phyloP scores from a whole-genome alignment of 2,797 vertebrate species.

The Chiroxiphia lanceolata region DNA sequence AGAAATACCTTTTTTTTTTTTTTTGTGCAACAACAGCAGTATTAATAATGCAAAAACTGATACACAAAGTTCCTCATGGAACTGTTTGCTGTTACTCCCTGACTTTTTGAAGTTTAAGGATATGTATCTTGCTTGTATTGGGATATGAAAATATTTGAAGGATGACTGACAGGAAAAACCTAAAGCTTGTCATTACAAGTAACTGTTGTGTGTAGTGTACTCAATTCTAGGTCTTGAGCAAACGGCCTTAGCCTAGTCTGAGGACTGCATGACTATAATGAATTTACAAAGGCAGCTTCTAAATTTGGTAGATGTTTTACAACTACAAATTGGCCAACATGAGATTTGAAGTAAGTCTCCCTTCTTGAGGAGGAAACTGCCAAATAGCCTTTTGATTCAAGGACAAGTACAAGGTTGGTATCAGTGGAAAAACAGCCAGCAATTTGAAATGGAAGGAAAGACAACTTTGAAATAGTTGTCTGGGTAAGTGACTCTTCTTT shows the following conservation, averaged over 20 bases:
- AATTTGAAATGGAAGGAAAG: neutral
- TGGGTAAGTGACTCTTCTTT: neutral
- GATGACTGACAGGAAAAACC: neutral
- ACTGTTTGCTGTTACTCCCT: neutral
- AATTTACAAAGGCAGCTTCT: neutral
- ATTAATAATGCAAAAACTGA: neutral
- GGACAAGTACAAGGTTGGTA: neutral
- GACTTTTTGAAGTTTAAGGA: neutral
- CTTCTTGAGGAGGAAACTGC: neutral
- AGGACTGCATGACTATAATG: neutral
- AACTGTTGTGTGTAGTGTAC: neutral
- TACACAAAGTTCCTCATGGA: neutral
- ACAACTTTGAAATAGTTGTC: neutral
- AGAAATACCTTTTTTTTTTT: neutral
- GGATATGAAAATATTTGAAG: neutral
- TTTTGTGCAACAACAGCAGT: neutral
- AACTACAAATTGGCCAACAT: neutral
- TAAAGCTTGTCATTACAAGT: neutral
- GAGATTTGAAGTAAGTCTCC: neutral
- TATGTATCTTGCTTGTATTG: neutral
- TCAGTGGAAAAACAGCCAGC: neutral
- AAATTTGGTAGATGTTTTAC: neutral
- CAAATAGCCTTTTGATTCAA: neutral
- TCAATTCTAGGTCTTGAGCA: neutral
- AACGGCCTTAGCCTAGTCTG: neutral